A percentile compares a stretch with the other conserved stretches of the same genome.
Evolutionary conservation across 2,797 vertebrate genomes (phyloP).

Genomic region (Echeneis naucrates): DNA sequence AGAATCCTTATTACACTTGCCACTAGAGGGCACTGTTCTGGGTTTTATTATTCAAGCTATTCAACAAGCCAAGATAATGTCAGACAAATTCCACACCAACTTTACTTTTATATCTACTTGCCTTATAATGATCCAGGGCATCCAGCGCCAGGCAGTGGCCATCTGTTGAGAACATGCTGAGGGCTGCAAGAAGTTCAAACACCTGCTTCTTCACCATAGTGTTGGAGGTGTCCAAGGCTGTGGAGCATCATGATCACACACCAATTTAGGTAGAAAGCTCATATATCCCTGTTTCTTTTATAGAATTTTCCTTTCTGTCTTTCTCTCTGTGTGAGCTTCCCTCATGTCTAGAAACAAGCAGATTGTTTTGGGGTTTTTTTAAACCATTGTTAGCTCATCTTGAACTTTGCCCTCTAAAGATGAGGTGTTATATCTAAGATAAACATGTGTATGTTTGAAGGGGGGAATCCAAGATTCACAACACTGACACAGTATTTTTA

Average conservation of each 20-base stretch:
- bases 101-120: slow-evolving; percentile 68
- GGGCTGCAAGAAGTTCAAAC: slow-evolving; percentile 95
- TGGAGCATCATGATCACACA: slow-evolving; percentile 29
- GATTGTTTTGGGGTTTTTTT: too few species aligned
- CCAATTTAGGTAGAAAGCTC: slow-evolving; percentile 4
- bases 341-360: background rate
- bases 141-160: slow-evolving; percentile 93
- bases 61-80: background rate
- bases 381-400: too few species aligned
- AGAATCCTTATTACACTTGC: background rate
- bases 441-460: slow-evolving; percentile 24
- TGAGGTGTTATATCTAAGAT: slow-evolving; percentile 36
- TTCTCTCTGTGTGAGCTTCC: background rate
- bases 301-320: background rate
- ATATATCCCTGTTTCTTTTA: slow-evolving; percentile 12
- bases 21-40: slow-evolving; percentile 46
- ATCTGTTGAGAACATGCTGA: slow-evolving; percentile 93
- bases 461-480: slow-evolving; percentile 40
- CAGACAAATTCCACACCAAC: background rate
- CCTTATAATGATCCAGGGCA: slow-evolving; percentile 97
- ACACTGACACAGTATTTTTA: slow-evolving; percentile 4
- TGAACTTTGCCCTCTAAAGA: slow-evolving; percentile 71
- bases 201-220: slow-evolving; percentile 99
- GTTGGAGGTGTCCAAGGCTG: slow-evolving; percentile 97
- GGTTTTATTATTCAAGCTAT: background rate